Percentiles rank a stretch among this genome's conserved stretches.
Conservation (phyloP, 2,797 vertebrate genomes). For the Pterois miles region DNA sequence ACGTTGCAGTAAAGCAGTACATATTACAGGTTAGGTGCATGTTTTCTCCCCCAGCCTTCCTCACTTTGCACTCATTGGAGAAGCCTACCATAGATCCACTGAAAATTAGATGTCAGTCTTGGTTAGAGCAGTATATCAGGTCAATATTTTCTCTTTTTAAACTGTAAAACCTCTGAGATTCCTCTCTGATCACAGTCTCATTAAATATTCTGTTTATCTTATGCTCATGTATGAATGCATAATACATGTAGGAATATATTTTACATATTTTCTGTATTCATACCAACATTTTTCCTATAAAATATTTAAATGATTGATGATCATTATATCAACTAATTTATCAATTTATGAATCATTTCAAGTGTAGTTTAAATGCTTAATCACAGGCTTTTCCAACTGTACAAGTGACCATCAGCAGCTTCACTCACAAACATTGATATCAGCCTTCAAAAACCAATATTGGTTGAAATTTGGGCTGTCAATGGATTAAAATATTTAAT, state of each 20-base stretch:
- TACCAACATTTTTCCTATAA: neutral
- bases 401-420: neutral
- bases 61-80: neutral
- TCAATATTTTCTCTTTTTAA: slow-evolving; percentile 8
- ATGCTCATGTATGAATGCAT: neutral
- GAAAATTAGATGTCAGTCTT: slow-evolving; percentile 16
- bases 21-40: slow-evolving; percentile 2
- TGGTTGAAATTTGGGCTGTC: neutral
- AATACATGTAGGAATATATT: neutral
- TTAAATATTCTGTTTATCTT: neutral
- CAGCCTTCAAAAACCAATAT: neutral
- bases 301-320: neutral
- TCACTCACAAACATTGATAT: neutral
- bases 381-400: neutral
- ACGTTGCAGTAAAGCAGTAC: slow-evolving; percentile 10
- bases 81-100: slow-evolving; percentile 4
- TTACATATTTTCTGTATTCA: neutral
- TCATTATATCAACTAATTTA: neutral
- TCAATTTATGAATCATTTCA: neutral
- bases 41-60: neutral
- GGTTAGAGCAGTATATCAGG: neutral
- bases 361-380: neutral
- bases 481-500: too few species aligned
- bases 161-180: neutral
- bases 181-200: neutral